Evolutionary conservation across 53 echinoderm and acorn worm species (phyloP).

Genomic region (Zoroaster sp.): DNA sequence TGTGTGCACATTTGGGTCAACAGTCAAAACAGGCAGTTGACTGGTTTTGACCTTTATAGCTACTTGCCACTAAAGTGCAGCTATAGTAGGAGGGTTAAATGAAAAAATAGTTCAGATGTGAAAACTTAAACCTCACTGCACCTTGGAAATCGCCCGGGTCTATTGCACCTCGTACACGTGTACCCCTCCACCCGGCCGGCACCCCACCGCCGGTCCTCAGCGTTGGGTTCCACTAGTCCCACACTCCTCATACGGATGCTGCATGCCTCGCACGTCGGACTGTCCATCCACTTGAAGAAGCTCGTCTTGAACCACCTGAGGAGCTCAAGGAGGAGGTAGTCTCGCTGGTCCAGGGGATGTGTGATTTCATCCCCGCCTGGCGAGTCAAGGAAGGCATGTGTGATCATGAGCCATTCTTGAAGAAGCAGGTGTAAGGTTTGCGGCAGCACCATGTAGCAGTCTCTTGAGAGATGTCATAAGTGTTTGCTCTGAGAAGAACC

Average conservation of each 20-base stretch:
- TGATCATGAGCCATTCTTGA: too few species aligned
- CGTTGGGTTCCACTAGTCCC: conserved; percentile 79
- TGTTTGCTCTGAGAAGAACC: too few species aligned
- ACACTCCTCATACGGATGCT: conserved; percentile 63
- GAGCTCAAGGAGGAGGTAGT: conserved; percentile 88
- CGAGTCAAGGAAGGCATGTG: neutral
- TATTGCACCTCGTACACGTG: conserved; percentile 75
- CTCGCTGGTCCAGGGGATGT: conserved; percentile 63
- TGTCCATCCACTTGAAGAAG: conserved; percentile 94
- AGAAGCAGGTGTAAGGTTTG: too few species aligned
- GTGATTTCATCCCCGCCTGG: conserved; percentile 9
- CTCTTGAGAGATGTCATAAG: too few species aligned
- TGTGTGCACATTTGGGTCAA: too few species aligned
- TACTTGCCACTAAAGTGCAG: too few species aligned
- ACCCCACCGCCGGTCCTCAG: conserved; percentile 86
- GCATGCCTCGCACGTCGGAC: conserved; percentile 75
- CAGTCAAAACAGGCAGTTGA: too few species aligned
- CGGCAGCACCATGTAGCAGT: too few species aligned
- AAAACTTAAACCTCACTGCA: too few species aligned
- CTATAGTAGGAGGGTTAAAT: too few species aligned
- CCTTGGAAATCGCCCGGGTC: conserved; percentile 86
- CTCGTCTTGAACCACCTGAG: conserved; percentile 90
- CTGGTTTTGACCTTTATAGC: too few species aligned
- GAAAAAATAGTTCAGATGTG: too few species aligned
- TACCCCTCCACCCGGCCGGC: conserved; percentile 86